Conservation (phyloP, 1,140 invertebrate genomes). For the Drosophila erecta region DNA sequence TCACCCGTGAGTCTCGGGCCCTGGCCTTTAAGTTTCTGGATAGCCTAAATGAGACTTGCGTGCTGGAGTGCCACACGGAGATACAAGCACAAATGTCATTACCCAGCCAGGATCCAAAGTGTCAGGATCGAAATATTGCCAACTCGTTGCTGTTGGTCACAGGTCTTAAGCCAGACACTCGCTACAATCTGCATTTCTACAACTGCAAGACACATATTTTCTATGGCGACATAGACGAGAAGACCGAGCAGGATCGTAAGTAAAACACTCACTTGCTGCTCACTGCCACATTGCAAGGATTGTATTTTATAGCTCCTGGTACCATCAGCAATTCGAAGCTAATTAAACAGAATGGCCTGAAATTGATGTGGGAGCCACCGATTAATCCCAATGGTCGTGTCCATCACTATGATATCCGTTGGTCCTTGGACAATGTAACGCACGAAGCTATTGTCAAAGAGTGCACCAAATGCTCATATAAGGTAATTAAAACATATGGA, state of each 20-base stretch:
- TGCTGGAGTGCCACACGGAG: slow-evolving; percentile 70
- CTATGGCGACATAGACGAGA: slow-evolving; percentile 75
- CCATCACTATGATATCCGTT: slow-evolving; percentile 76
- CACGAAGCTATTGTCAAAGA: slow-evolving; percentile 71
- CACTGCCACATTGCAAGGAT: not conserved
- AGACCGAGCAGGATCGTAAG: slow-evolving; percentile 80
- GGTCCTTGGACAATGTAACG: slow-evolving; percentile 78
- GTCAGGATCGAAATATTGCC: slow-evolving; percentile 64
- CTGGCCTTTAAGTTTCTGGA: slow-evolving; percentile 73
- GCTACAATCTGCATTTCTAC: slow-evolving; percentile 72
- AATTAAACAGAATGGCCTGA: slow-evolving; percentile 69
- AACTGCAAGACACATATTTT: slow-evolving; percentile 75
- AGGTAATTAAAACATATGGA: slow-evolving; percentile 33
- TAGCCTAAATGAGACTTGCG: slow-evolving; percentile 76
- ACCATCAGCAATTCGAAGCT: slow-evolving; percentile 70
- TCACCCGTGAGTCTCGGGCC: slow-evolving; percentile 72
- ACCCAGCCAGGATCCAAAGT: slow-evolving; percentile 65
- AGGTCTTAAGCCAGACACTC: slow-evolving; percentile 57
- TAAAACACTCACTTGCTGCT: not conserved
- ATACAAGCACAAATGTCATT: slow-evolving; percentile 46
- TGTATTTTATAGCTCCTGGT: slow-evolving; percentile 62
- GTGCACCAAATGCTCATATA: slow-evolving; percentile 62
- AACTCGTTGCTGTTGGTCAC: slow-evolving; percentile 71
- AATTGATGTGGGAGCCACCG: slow-evolving; percentile 76
- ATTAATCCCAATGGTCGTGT: slow-evolving; percentile 74